These are phyloP conservation scores for Scaptomyza hsui DNA, from an alignment of 1,140 invertebrate genomes.

Conservation along the genomic window DNA sequence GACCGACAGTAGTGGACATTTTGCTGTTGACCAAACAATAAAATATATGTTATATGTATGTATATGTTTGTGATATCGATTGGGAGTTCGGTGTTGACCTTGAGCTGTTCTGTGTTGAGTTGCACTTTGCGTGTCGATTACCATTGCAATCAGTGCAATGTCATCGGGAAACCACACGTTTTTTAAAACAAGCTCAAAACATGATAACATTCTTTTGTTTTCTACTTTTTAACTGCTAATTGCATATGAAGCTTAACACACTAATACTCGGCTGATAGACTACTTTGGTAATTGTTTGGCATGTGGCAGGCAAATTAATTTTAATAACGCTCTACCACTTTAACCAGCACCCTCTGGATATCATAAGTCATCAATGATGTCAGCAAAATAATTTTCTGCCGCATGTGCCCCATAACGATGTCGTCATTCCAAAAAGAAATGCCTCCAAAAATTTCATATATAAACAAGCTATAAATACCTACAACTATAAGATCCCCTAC, in stretches of 20 bases:
- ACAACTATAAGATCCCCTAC: neutral
- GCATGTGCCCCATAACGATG: conserved; percentile 1
- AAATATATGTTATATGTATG: neutral
- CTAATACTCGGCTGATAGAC: neutral
- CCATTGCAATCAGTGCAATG: conserved; percentile 17
- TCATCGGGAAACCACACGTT: conserved; percentile 9
- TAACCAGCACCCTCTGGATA: conserved; percentile 13
- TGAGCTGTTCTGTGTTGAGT: neutral
- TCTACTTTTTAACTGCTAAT: neutral
- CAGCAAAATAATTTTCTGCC: neutral
- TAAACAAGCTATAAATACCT: neutral
- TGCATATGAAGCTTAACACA: neutral
- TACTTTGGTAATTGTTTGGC: conserved; percentile 26
- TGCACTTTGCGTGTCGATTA: neutral
- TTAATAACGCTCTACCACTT: conserved; percentile 3
- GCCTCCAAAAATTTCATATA: too few species aligned
- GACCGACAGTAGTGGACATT: conserved; percentile 82
- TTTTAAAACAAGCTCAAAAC: neutral
- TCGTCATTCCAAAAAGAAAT: conserved; percentile 10
- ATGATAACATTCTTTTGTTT: neutral
- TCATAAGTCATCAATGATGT: conserved; percentile 19
- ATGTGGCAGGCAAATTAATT: conserved; percentile 37
- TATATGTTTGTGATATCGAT: conserved; percentile 1
- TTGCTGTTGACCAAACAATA: neutral
- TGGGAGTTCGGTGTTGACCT: neutral